phyloP scores from a whole-genome alignment of 2,888 invertebrate genomes.

The Leucophenga maculata region DNA sequence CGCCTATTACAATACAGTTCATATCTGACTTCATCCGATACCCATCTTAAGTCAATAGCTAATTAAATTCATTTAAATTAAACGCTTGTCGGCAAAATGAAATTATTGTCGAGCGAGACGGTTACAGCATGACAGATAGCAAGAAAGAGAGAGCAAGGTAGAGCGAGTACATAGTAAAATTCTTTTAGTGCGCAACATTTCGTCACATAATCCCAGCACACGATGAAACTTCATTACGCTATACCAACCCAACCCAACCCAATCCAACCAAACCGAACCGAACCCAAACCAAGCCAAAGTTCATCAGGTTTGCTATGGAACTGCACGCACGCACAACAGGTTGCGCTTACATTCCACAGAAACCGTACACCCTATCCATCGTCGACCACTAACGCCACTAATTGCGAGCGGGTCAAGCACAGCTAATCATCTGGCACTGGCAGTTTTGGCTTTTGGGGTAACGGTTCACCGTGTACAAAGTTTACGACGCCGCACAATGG shows the following conservation, averaged over 20 bases:
- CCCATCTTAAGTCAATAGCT: slow-evolving; percentile 28
- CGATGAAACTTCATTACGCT: neutral
- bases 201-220: neutral
- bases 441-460: no score
- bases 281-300: neutral
- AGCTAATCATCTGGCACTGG: neutral
- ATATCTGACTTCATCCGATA: neutral
- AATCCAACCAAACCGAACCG: neutral
- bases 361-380: no score
- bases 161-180: no score
- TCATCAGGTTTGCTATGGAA: no score
- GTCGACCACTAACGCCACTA: slow-evolving; percentile 9
- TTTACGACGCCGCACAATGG: neutral
- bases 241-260: neutral
- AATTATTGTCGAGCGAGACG: neutral
- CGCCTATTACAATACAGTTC: slow-evolving; percentile 19
- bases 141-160: no score
- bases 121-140: no score
- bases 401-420: slow-evolving; percentile 11
- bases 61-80: slow-evolving; percentile 30
- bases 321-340: neutral
- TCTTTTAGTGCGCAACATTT: neutral
- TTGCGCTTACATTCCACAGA: no score
- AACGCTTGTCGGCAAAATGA: slow-evolving; percentile 17
- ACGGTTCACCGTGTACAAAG: neutral